Evolutionary conservation across 2,113 vertebrate genomes (phyloP).

Genomic region (Varanus komodoensis): DNA sequence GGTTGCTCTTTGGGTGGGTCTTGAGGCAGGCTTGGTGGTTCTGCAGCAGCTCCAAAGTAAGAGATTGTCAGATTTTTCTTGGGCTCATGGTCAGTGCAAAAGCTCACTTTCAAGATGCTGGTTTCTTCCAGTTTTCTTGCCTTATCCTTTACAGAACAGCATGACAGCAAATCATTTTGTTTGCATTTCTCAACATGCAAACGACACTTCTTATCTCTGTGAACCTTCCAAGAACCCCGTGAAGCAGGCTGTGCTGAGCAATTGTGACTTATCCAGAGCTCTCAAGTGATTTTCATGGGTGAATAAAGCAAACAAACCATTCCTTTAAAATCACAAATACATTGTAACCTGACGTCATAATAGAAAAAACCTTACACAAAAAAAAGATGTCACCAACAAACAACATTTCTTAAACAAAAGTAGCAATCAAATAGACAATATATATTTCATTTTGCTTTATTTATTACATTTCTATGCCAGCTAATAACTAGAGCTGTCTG

Average conservation of each 20-base stretch:
- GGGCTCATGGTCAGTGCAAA: constrained; percentile 31
- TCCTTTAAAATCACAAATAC: too few species aligned
- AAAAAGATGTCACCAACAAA: too few species aligned
- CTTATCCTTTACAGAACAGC: background rate
- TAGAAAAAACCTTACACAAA: too few species aligned
- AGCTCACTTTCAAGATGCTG: background rate
- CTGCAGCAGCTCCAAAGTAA: constrained; percentile 17
- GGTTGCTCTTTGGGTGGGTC: constrained; percentile 58
- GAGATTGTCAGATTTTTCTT: background rate
- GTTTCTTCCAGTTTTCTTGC: background rate
- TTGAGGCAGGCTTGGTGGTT: constrained; percentile 24
- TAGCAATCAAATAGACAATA: too few species aligned
- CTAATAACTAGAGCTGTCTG: too few species aligned
- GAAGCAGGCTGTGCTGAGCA: background rate
- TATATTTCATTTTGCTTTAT: too few species aligned
- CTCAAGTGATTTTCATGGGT: background rate
- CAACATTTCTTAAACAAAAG: too few species aligned
- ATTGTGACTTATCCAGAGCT: background rate
- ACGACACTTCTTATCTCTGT: background rate
- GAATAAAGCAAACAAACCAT: background rate
- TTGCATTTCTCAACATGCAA: background rate
- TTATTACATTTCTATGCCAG: too few species aligned
- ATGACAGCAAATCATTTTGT: background rate
- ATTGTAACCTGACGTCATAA: too few species aligned
- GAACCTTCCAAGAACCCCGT: background rate